Evolutionary conservation across 2,113 vertebrate genomes (phyloP), one percentile per base, ranked within the genome.

Genomic region (Rhea pennata): DNA sequence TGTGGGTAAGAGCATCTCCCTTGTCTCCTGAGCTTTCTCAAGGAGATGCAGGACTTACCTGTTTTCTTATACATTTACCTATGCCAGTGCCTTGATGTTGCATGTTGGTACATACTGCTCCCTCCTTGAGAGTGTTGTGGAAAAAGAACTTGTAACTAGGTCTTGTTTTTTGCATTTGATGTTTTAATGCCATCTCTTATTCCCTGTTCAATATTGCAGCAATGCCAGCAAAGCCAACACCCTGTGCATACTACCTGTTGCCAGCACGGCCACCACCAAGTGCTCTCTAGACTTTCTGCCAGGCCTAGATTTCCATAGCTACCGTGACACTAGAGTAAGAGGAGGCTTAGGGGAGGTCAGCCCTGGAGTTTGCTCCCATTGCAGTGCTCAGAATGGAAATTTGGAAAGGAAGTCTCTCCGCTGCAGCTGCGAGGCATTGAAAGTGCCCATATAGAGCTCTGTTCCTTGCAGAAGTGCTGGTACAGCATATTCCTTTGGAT

Each of bases 291-390:
- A 29, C 33, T 66, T 92, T 86, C 33, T 91, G 21, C 33, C 67
- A 79, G 31, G 6, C 6, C 33, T 66, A 2, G 3, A 5, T 67
- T 74, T 94, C 42, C 12, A 22, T 0, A 0, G 13, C 12, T 89
- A 26, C 33, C 20, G 8, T 11, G 29, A 39, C 62, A 65, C 36
- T 73, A 39, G 27, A 13, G 8, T 4, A 58, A 26, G 39, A 15
- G 5, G 5, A 2, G 9, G 8, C 84, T 88, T 84, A 54, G 16
- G 84, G 20, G 36, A 64, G 17, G 33, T 67, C 15, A 66, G 22
- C 14, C 5, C 27, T 36, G 33, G 26, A 33, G 3, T 1, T 70
- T 17, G 15, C 87, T 53, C 22, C 12, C 23, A 21, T 27, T 71
- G 29, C 39, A 40, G 9, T 24, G 23, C 12, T 70, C 26, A 75